Evolutionary conservation across 2,113 vertebrate genomes (phyloP), one percentile per base, ranked within the genome.

Genomic region (Glaucomys volans): DNA sequence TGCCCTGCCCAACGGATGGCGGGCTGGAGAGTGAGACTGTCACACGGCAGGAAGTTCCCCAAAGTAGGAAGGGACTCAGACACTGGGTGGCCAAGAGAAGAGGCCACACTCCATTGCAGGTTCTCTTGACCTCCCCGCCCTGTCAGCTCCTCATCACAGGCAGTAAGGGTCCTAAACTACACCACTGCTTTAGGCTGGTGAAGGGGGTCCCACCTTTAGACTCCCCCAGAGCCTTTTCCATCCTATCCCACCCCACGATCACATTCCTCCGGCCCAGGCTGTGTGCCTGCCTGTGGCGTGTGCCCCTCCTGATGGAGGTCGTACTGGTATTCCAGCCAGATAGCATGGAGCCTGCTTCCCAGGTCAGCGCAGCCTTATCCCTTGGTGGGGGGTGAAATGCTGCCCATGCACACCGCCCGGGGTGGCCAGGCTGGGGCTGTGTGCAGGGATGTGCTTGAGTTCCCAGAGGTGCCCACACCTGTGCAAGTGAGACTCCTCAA

Each of bases 251-350:
- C 5, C 42, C 11, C n/a, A 24, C 10, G 16, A 35, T 11, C 26
- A 14, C 4, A 64, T 50, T 26, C 50, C 32, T 1, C 0, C 14
- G 1, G 30, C 0, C 8, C 57, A 54, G 64, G 24, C 37, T 11
- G 0, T 4, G 52, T 11, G 69, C 44, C 67, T 4, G 2, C 50
- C 17, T 16, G n/a, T 32, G 54, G 37, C 66, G 30, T 5, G 7
- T 26, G 35, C 10, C 35, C n/a, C 42, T 40, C 14, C 37, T 32
- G 37, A 50, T 4, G 6, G 9, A 69, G 12, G 16, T 57, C 2
- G 0, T 0, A 1, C n/a, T 10, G 35, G 18, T 4, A 4, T 13
- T 32, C 0, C 7, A 47, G 72, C 9, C n/a, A 18, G 71, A 47
- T 20, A 42, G 24, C 57, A 7, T 44, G 16, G 66, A 26, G 20